Evolutionary conservation across 2,797 vertebrate species (phyloP).

Genomic region (Rhynchonycteris naso): DNA sequence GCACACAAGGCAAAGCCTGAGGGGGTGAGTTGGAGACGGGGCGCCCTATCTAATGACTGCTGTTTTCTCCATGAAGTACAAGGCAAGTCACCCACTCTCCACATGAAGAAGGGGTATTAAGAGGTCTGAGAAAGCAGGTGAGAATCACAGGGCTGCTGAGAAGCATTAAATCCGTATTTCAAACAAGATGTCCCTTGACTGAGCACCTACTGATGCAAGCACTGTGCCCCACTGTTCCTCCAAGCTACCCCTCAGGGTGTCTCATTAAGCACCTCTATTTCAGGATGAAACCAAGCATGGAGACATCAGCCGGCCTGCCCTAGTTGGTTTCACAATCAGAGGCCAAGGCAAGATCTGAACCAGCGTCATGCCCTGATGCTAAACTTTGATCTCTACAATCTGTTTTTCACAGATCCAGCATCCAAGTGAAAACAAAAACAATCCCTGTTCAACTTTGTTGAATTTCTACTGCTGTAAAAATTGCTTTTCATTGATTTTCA

Average conservation of each 20-base stretch:
- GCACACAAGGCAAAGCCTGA: background rate
- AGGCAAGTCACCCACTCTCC: background rate
- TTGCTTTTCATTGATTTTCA: slow-evolving; percentile 9
- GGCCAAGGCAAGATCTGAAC: too few relatives aligned
- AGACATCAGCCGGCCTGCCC: background rate
- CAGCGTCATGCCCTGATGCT: background rate
- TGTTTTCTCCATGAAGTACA: background rate
- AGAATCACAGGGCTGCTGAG: background rate
- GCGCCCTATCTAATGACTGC: background rate
- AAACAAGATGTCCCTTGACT: background rate
- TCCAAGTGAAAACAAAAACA: background rate
- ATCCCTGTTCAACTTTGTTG: background rate
- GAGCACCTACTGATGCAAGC: background rate
- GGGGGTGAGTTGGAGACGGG: background rate
- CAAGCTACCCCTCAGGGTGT: background rate
- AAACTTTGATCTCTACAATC: background rate
- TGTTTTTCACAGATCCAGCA: background rate
- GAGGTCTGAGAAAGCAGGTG: background rate
- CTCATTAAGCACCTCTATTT: background rate
- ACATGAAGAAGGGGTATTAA: background rate
- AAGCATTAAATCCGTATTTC: background rate
- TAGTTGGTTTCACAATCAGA: too few relatives aligned
- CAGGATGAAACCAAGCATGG: background rate
- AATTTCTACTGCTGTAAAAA: background rate
- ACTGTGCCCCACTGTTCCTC: too few relatives aligned